These are phyloP conservation scores for Oreochromis spilurus DNA, from an alignment of 2,113 vertebrate genomes.

Conservation along the genomic window DNA sequence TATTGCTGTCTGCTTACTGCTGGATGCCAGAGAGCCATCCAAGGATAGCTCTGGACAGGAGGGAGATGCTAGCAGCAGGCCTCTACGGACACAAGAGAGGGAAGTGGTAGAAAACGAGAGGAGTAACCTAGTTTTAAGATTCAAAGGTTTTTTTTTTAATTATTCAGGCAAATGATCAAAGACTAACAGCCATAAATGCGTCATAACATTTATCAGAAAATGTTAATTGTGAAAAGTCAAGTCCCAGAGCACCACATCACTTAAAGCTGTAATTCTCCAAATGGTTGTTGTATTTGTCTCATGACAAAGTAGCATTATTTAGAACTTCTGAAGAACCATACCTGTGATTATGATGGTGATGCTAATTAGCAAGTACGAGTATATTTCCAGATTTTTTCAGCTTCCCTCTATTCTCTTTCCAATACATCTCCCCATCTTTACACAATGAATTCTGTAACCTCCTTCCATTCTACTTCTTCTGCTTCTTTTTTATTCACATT, in stretches of 20 bases:
- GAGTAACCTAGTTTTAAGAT: neutral
- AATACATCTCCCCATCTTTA: neutral
- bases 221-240: neutral
- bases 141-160: neutral
- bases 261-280: neutral
- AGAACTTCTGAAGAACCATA: neutral
- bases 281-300: neutral
- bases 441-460: neutral
- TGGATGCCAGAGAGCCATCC: neutral
- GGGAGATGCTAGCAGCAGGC: neutral
- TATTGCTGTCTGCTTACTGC: neutral
- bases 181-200: neutral
- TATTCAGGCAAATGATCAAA: neutral
- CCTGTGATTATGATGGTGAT: neutral
- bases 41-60: neutral
- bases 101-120: neutral
- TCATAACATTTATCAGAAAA: neutral
- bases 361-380: conserved; percentile 3
- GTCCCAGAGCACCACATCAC: neutral
- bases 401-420: neutral
- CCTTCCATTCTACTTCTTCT: neutral
- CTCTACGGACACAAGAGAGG: neutral
- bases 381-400: neutral
- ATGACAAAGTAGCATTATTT: neutral
- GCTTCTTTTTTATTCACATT: neutral